Evolutionary conservation across 2,888 invertebrate species (phyloP), one percentile per base, ranked within the genome.

Genomic region (Latrodectus hesperus): DNA sequence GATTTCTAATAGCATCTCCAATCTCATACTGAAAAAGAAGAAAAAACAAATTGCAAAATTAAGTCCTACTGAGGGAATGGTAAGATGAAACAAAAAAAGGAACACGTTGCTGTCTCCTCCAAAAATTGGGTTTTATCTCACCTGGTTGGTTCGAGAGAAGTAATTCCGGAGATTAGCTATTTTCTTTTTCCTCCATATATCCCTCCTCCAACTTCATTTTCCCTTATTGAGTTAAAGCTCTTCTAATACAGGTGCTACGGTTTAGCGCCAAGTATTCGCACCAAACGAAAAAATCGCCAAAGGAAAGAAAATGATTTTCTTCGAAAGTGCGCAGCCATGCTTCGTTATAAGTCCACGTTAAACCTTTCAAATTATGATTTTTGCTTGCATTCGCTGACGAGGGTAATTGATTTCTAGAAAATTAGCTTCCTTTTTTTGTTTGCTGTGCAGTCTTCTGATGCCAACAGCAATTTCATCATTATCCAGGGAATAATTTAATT

Each of bases 161-260:
- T 81, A 77, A 77, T 77, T 77, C 72, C 38, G 68, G 53, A 82
- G 82, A 82, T 82, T 68, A 82, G 82, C 55, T 75, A 74, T 68
- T 82, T 68, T 26, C 67, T 68, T 22, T n/a, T 12, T 38, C 38
- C 12, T 12, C n/a, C 67, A 22, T 68, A 16, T 60, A 60, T 60
- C 60, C 73, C 73, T 53, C 67, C 49, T 55, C 51, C 12, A 38
- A 51, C 14, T 77, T 77, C 53, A 22, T 52, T 22, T 67, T 67
- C 65, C 16, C 65, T 81, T 81, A 73, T 73, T 73, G n/a, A 65
- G 73, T 81, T 73, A 81, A 81, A 81, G 64, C 79, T 55, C 70
- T 68, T 51, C 38, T 76, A 12, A 38, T 78, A 55, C 53, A 80
- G 79, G 72, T 80, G 72, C 72, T 51, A 16, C 26, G 60, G 38